Base-by-base conservation (phyloP, 2,888 invertebrate species). In the Eilema caniola region DNA sequence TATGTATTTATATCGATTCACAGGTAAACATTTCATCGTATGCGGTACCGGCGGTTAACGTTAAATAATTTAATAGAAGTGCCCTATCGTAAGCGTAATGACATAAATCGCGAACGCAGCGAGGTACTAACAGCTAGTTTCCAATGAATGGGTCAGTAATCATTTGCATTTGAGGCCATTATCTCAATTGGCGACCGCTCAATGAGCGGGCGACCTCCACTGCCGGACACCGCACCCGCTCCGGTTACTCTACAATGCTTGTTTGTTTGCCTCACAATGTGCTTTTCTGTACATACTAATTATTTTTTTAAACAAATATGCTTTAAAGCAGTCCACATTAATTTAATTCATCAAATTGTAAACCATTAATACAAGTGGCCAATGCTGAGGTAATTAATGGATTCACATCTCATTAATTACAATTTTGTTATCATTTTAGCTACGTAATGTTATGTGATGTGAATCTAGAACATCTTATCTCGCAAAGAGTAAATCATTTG, bases 111-210 rank as follows among this genome's bases (percentile, higher is more conserved):
- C 85, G 78, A 86, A 83, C 76, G 84, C 83, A 86, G 85, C 78
- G 81, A 85, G 85, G 76, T 85, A 86, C 87, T 87, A 89, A 88
- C 90, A 83, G 90, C 89, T 90, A 90, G 93, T 90, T 93, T 90
- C 87, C 92, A 91, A 91, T 93, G 93, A 93, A 93, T 92, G 89
- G 93, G 89, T 89, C 90, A 92, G 94, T 94, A 94, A 95, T 95
- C 92, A 94, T 94, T 89, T 94, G 93, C 93, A 93, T 94, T 93
- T 93, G 92, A 89, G 88, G 89, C 91, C 89, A 94, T 95, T 95
- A 94, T 92, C 92, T 95, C 94, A 95, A 95, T 95, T 95, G 95
- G 91, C 92, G 90, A 89, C 89, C 86, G 86, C 90, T 92, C 92
- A 94, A 90, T 93, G 93, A 92, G 89, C 82, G 83, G 70, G 79